Conservation (phyloP, 2,113 vertebrate species). For the Guaruba guarouba region DNA sequence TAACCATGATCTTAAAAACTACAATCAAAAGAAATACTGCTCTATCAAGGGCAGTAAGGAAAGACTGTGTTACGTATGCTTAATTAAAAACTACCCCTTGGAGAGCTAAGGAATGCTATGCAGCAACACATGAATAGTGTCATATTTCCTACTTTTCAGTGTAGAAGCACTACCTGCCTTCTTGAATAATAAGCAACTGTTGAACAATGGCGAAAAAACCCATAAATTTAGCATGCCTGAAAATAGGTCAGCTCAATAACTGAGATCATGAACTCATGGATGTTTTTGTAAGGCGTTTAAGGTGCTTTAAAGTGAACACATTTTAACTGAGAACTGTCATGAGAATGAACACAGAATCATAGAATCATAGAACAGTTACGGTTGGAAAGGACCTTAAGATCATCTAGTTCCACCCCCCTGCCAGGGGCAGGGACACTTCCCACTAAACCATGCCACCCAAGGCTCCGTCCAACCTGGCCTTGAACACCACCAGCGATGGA, state of each 20-base stretch:
- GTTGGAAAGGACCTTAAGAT: too few relatives aligned
- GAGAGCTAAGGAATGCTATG: neutral
- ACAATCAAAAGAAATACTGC: neutral
- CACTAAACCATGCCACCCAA: too few relatives aligned
- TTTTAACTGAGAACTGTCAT: neutral
- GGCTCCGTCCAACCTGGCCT: too few relatives aligned
- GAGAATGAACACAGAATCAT: neutral
- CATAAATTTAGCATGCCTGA: neutral
- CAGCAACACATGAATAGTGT: neutral
- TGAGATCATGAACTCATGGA: neutral
- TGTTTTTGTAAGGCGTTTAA: neutral
- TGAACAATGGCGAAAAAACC: neutral
- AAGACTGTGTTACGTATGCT: neutral
- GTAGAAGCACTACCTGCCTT: neutral
- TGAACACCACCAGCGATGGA: too few relatives aligned
- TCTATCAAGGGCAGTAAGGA: neutral
- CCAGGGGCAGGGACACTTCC: too few relatives aligned
- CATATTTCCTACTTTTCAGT: neutral
- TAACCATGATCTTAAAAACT: neutral
- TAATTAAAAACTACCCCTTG: neutral
- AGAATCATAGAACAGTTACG: too few relatives aligned
- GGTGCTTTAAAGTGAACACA: neutral
- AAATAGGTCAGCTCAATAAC: neutral
- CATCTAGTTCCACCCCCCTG: too few relatives aligned
- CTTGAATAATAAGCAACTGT: neutral